These are phyloP conservation scores for Gasteruption jaculator DNA, from an alignment of 2,888 invertebrate species.

Conservation along the genomic window DNA sequence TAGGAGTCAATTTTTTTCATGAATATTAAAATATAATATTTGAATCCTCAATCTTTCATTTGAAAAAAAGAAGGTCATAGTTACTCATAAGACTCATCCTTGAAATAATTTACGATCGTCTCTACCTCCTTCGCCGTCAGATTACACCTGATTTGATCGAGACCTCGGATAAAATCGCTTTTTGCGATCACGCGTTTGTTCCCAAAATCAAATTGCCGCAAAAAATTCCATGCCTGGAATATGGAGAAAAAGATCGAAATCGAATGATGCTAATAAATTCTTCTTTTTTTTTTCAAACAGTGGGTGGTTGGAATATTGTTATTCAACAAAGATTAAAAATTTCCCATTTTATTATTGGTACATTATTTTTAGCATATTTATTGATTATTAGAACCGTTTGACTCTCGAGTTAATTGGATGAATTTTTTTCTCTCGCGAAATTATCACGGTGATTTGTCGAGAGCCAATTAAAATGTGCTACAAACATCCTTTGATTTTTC, in stretches of 20 bases:
- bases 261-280: background rate
- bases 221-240: slow-evolving; percentile 60
- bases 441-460: too few relatives aligned
- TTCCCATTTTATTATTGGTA: background rate
- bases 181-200: slow-evolving; percentile 62
- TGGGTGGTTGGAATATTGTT: background rate
- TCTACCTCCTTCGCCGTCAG: slow-evolving; percentile 66
- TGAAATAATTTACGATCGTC: too few relatives aligned
- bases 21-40: too few relatives aligned
- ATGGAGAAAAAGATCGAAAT: slow-evolving; percentile 1
- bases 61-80: too few relatives aligned
- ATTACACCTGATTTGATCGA: slow-evolving; percentile 63
- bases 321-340: background rate
- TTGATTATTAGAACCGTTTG: background rate
- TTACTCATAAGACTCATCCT: too few relatives aligned
- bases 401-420: too few relatives aligned
- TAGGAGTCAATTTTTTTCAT: too few relatives aligned
- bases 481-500: too few relatives aligned
- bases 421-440: too few relatives aligned
- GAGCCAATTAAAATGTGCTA: too few relatives aligned
- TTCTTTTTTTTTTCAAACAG: background rate
- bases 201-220: slow-evolving; percentile 63
- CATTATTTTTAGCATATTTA: background rate
- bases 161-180: slow-evolving; percentile 67
- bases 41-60: too few relatives aligned